These are phyloP conservation scores for Monoplex corrugatus DNA, from an alignment of 2,888 invertebrate species.

Conservation along the genomic window DNA sequence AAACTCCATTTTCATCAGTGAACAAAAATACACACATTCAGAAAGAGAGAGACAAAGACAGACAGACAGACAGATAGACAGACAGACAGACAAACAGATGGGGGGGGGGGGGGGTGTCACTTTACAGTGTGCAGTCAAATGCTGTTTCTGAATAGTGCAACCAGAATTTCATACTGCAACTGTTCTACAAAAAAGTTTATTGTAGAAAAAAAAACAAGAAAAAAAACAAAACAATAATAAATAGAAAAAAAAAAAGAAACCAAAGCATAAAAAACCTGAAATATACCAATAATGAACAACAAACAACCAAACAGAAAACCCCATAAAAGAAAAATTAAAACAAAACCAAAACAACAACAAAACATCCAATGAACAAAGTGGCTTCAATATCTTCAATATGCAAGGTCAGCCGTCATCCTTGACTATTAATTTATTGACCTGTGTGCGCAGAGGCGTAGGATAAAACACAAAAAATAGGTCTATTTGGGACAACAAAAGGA, in stretches of 20 bases:
- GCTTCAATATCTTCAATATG: too few relatives aligned
- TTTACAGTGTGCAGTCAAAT: too few relatives aligned
- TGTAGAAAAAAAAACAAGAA: background rate
- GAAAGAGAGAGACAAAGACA: constrained; percentile 38
- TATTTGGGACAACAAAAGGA: too few relatives aligned
- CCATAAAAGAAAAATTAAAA: background rate
- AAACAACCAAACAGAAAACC: background rate
- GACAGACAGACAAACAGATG: constrained; percentile 28
- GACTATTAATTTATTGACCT: too few relatives aligned
- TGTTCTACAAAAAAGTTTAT: too few relatives aligned
- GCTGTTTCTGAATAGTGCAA: too few relatives aligned
- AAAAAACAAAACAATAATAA: background rate
- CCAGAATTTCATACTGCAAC: too few relatives aligned
- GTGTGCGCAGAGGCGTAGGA: too few relatives aligned
- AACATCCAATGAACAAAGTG: too few relatives aligned
- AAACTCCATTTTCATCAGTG: background rate
- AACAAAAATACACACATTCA: background rate
- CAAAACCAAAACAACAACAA: background rate
- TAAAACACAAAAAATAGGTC: too few relatives aligned
- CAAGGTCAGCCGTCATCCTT: too few relatives aligned
- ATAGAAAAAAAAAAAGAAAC: constrained; percentile 9
- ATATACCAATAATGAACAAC: background rate
- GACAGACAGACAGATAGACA: constrained; percentile 15
- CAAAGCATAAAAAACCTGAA: too few relatives aligned
- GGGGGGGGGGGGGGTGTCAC: constrained; percentile 34